These are phyloP conservation scores for Pseudochromis fuscus DNA, from an alignment of 2,797 vertebrate genomes.

Conservation along the genomic window DNA sequence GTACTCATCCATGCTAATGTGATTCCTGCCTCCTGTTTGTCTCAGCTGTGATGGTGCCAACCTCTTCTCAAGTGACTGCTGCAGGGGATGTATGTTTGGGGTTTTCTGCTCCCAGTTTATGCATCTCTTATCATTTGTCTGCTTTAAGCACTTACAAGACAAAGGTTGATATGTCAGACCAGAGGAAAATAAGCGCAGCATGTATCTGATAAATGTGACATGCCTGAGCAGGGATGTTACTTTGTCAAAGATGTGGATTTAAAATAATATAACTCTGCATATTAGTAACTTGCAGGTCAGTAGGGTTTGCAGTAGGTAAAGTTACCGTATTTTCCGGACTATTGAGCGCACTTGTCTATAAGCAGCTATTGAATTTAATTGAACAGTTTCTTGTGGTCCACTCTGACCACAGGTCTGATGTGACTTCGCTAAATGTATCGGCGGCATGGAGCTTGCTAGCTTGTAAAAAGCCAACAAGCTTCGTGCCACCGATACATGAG, in stretches of 20 bases:
- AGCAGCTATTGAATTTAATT: no score
- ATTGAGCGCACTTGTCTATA: no score
- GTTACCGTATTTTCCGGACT: no score
- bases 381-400: no score
- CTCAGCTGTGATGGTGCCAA: slow-evolving; percentile 28
- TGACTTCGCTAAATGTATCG: no score
- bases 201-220: background rate
- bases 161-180: slow-evolving; percentile 6
- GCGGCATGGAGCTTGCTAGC: no score
- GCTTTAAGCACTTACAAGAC: slow-evolving; percentile 6
- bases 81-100: slow-evolving; percentile 10
- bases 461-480: background rate
- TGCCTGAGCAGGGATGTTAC: background rate
- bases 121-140: slow-evolving; percentile 29
- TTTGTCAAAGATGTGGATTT: background rate
- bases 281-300: no score
- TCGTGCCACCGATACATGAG: no score
- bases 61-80: slow-evolving; percentile 20
- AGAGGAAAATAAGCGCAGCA: background rate
- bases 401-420: no score
- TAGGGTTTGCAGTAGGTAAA: background rate
- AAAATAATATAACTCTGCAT: no score
- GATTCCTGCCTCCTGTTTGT: slow-evolving; percentile 42
- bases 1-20: slow-evolving; percentile 49
- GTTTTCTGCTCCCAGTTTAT: slow-evolving; percentile 26